phyloP scores from a whole-genome alignment of 2,888 invertebrate species.

The Melanostoma scalare region DNA sequence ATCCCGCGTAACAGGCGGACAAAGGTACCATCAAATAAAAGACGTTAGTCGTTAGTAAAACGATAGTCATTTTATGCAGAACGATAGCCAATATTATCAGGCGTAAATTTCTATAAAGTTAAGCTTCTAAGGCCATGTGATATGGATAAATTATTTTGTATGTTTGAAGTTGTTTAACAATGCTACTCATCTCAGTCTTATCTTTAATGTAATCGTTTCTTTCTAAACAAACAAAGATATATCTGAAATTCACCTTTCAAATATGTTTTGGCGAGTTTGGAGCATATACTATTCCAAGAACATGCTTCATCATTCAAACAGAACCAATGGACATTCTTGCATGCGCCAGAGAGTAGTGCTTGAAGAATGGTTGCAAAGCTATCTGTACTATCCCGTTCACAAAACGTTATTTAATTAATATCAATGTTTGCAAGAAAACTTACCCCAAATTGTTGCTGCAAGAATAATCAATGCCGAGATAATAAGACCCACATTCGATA shows the following conservation, averaged over 20 bases:
- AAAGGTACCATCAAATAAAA: no score
- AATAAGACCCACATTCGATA: constrained; percentile 80
- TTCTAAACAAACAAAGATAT: not conserved
- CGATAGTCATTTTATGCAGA: no score
- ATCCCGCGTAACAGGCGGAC: no score
- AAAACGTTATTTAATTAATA: constrained; percentile 17
- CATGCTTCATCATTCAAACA: constrained; percentile 23
- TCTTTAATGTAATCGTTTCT: no score
- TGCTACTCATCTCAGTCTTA: not conserved
- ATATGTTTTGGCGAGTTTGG: constrained; percentile 12
- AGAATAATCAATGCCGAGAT: constrained; percentile 77
- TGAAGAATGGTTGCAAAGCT: constrained; percentile 42
- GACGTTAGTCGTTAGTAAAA: no score
- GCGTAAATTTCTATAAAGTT: no score
- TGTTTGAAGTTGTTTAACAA: no score
- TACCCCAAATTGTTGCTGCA: constrained; percentile 79
- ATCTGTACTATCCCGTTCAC: constrained; percentile 22
- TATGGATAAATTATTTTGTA: no score
- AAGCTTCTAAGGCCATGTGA: no score
- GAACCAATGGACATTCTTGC: constrained; percentile 43
- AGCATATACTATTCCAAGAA: constrained; percentile 38
- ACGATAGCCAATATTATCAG: no score
- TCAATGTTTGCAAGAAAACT: constrained; percentile 73
- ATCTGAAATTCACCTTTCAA: constrained; percentile 20
- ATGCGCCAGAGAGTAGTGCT: constrained; percentile 18